phyloP scores from a whole-genome alignment of 2,113 vertebrate species.

The Cryptotis parvus region DNA sequence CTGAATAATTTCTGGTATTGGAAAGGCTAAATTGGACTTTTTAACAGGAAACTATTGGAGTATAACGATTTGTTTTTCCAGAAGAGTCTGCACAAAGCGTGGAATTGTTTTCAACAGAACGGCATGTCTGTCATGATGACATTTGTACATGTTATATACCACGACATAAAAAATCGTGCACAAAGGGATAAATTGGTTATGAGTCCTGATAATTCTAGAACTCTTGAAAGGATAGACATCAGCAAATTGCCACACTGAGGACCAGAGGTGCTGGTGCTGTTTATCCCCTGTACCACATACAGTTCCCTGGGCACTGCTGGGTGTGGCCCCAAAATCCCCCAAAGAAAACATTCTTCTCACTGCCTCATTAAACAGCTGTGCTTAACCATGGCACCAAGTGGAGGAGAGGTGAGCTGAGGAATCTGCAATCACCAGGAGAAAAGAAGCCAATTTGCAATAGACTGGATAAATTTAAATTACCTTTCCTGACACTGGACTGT shows the following conservation, averaged over 20 bases:
- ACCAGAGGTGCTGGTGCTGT: too few species aligned
- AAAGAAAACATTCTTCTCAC: neutral
- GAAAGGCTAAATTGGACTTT: conserved; percentile 41
- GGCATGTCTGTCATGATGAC: too few species aligned
- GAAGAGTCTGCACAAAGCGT: conserved; percentile 4
- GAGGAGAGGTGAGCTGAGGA: neutral
- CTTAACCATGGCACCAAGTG: neutral
- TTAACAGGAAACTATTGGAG: conserved; percentile 20
- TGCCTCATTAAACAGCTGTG: neutral
- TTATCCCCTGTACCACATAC: too few species aligned
- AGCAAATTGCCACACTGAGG: too few species aligned
- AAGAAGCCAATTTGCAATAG: neutral
- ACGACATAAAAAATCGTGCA: neutral
- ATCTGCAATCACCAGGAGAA: neutral
- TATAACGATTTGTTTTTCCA: neutral
- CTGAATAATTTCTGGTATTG: conserved; percentile 16
- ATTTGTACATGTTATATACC: too few species aligned
- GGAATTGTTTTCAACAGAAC: neutral
- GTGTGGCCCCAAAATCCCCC: too few species aligned
- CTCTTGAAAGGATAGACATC: too few species aligned
- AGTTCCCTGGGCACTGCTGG: too few species aligned
- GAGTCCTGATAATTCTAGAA: too few species aligned
- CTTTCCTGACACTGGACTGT: neutral
- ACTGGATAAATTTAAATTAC: neutral
- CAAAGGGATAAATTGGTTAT: too few species aligned